Evolutionary conservation across 2,797 vertebrate genomes (phyloP), one percentile per base, ranked within the genome.

Genomic region (Fringilla coelebs): DNA sequence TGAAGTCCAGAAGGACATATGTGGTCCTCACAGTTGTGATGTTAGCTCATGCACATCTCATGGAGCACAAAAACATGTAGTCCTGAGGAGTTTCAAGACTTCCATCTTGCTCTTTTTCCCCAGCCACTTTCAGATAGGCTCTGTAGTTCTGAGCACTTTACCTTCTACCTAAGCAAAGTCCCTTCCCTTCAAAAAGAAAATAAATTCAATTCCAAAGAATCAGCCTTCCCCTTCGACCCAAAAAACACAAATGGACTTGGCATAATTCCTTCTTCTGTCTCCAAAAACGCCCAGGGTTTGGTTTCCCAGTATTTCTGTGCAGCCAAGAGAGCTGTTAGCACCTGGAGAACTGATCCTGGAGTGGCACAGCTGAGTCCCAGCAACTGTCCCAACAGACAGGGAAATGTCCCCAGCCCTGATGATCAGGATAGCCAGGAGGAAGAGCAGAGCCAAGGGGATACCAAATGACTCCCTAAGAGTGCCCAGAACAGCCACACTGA

Each of bases 401-500:
- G n/a, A 57, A 87, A 43, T 10, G 4, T 1, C 18, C 26, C 13
- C 46, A 79, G 4, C 20, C 17, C 36, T 24, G 29, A 4, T 4
- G 36, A n/a, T 45, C 10, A 66, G 52, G 34, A 34, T 34, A 74
- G 60, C 7, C 24, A 51, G 28, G 13, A 78, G 49, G 58, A 88
- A 51, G 8, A 51, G 9, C 62, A 78, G 45, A 75, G 79, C 16
- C 43, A 46, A 45, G 36, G 15, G 22, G 34, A 60, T 25, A 28
- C 13, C 46, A 34, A 46, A 0, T 7, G 18, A 5, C 8, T n/a
- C 28, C 19, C 32, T 70, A 29, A 55, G 31, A 34, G 29, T 36
- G 20, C 41, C 36, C 3, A 2, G 15, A 32, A 20, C n/a, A n/a
- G 36, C 16, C 49, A 20, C 0, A 0, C 6, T 15, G 31, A 88